Conservation (phyloP, 2,888 invertebrate species). For the Limenitis camilla region DNA sequence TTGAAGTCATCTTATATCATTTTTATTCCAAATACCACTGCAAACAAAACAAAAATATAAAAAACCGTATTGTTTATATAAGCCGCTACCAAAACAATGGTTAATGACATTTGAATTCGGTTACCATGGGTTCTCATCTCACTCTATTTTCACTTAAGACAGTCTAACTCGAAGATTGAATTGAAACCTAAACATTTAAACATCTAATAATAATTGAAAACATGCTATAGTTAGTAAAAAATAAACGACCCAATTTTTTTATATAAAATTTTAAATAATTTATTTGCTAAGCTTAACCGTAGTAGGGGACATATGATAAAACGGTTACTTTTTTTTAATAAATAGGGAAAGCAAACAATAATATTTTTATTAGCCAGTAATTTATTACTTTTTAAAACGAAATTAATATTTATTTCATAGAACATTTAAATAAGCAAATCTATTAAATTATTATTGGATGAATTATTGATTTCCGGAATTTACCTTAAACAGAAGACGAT, state of each 20-base stretch:
- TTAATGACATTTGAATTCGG: not conserved
- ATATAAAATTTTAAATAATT: not conserved
- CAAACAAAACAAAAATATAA: not conserved
- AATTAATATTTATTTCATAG: not conserved
- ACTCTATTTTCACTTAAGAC: not conserved
- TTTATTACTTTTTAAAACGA: not conserved
- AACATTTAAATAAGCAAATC: not conserved
- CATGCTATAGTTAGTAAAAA: not conserved
- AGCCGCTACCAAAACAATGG: conserved; percentile 5
- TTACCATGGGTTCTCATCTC: conserved; percentile 5
- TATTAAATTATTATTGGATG: not conserved
- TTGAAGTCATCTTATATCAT: conserved; percentile 56
- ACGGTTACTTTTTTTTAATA: not conserved
- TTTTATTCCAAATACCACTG: conserved; percentile 14
- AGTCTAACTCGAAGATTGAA: too few species aligned
- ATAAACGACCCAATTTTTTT: not conserved
- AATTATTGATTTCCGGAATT: not conserved
- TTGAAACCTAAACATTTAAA: too few species aligned
- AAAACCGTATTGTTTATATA: conserved; percentile 9
- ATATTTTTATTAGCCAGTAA: not conserved
- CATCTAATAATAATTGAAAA: too few species aligned
- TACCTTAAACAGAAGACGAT: conserved; percentile 23
- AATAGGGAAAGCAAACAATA: not conserved
- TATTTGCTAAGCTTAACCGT: not conserved
- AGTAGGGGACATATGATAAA: conserved; percentile 6